Percentiles rank a stretch among this genome's conserved stretches.
Evolutionary conservation across 2,888 invertebrate genomes (phyloP).

Genomic region (Silvanus unidentatus): DNA sequence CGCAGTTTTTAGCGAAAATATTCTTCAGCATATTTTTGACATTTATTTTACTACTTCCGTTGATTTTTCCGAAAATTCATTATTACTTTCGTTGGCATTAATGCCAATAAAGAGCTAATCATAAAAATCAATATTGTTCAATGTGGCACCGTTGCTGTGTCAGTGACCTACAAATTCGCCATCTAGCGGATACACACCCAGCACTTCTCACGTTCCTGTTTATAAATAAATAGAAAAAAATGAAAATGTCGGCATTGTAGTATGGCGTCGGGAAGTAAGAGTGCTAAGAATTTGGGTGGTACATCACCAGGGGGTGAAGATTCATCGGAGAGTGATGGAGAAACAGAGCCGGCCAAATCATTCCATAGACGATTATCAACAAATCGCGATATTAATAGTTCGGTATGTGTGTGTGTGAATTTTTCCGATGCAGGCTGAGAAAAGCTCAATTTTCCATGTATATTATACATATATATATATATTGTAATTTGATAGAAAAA

Average conservation of each 20-base stretch:
- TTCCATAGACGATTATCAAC: slow-evolving; percentile 76
- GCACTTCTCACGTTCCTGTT: slow-evolving; percentile 10
- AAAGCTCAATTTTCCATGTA: not conserved
- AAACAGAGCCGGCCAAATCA: slow-evolving; percentile 69
- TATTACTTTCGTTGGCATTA: too few species aligned
- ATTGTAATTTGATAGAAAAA: slow-evolving; percentile 6
- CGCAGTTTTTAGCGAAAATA: too few species aligned
- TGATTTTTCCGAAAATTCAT: too few species aligned
- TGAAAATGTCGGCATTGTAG: slow-evolving; percentile 34
- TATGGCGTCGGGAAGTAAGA: slow-evolving; percentile 42
- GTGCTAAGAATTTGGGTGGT: slow-evolving; percentile 41
- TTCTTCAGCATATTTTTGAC: too few species aligned
- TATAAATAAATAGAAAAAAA: slow-evolving; percentile 22
- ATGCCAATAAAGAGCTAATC: too few species aligned
- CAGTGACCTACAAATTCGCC: slow-evolving; percentile 2
- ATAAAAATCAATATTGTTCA: too few species aligned
- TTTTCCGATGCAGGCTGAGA: slow-evolving; percentile 7
- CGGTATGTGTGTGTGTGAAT: slow-evolving; percentile 54
- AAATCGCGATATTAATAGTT: slow-evolving; percentile 73
- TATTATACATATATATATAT: too few species aligned
- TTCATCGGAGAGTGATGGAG: slow-evolving; percentile 77
- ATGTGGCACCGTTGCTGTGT: not conserved
- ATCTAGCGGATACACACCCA: slow-evolving; percentile 1
- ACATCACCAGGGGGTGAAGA: slow-evolving; percentile 48
- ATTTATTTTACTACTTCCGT: too few species aligned